Evolutionary conservation across 1,140 invertebrate genomes (phyloP).

Genomic region (Eubasilissa regina): DNA sequence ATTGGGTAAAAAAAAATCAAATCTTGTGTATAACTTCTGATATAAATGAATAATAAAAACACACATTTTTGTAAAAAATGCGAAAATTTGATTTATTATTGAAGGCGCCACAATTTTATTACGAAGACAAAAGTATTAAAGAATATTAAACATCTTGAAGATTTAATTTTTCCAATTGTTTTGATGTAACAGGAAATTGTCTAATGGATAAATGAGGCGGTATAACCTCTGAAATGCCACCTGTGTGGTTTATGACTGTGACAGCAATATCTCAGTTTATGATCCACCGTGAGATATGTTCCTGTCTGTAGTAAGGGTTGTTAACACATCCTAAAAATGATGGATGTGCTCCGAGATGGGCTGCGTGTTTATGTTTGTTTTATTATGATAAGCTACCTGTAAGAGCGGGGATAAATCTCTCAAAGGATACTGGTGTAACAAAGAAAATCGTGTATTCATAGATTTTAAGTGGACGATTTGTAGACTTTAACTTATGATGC

Average conservation of each 20-base stretch:
- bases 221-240: constrained; percentile 39
- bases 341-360: constrained; percentile 25
- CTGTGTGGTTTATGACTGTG: constrained; percentile 52
- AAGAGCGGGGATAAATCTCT: constrained; percentile 14
- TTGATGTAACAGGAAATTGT: neutral
- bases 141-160: no score
- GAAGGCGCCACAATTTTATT: no score
- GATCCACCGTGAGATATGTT: constrained; percentile 49
- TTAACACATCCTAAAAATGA: constrained; percentile 56
- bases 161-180: neutral
- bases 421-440: constrained; percentile 12
- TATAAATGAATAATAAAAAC: no score
- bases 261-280: constrained; percentile 49
- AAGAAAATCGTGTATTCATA: constrained; percentile 41
- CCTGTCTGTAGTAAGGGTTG: constrained; percentile 47
- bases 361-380: constrained; percentile 42
- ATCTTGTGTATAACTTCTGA: no score
- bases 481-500: constrained; percentile 11
- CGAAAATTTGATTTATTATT: no score
- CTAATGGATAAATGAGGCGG: neutral
- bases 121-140: no score
- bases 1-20: no score
- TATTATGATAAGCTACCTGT: constrained; percentile 39
- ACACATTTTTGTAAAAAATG: no score
- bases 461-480: constrained; percentile 8